A percentile compares a stretch with the other conserved stretches of the same genome.
These are phyloP conservation scores for Lysiphlebus fabarum DNA, from an alignment of 1,140 invertebrate species.

Conservation along the genomic window DNA sequence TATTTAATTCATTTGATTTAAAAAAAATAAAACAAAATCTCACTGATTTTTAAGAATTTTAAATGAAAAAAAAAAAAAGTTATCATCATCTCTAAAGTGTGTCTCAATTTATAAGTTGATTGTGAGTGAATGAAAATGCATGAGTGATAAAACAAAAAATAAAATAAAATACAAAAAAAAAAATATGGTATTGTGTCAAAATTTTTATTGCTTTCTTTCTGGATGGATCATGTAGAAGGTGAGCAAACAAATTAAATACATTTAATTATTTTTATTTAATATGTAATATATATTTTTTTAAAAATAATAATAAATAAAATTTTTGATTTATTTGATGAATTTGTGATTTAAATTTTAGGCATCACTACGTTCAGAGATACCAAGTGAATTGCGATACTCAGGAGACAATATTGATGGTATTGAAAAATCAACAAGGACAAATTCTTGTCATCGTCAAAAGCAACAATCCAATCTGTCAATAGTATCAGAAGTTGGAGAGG, in stretches of 20 bases:
- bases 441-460: constrained; percentile 30
- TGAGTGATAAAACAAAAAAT: constrained; percentile 18
- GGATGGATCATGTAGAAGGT: constrained; percentile 53
- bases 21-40: too few relatives aligned
- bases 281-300: too few relatives aligned
- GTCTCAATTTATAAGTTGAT: too few relatives aligned
- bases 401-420: constrained; percentile 56
- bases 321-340: neutral
- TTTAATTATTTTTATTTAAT: constrained; percentile 31
- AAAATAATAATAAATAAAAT: too few relatives aligned
- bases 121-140: neutral
- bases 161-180: constrained; percentile 47
- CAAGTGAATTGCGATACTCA: constrained; percentile 66
- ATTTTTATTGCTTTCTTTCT: constrained; percentile 52
- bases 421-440: constrained; percentile 33
- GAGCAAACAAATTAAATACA: constrained; percentile 36
- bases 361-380: constrained; percentile 67
- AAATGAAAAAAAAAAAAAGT: too few relatives aligned
- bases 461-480: constrained; percentile 38
- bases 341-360: constrained; percentile 52
- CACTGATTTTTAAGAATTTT: too few relatives aligned
- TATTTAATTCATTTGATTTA: too few relatives aligned
- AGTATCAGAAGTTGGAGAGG: constrained; percentile 35
- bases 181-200: constrained; percentile 56
- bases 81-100: too few relatives aligned